These are phyloP conservation scores for Achroia grisella DNA, from an alignment of 1,140 invertebrate species.

Conservation along the genomic window DNA sequence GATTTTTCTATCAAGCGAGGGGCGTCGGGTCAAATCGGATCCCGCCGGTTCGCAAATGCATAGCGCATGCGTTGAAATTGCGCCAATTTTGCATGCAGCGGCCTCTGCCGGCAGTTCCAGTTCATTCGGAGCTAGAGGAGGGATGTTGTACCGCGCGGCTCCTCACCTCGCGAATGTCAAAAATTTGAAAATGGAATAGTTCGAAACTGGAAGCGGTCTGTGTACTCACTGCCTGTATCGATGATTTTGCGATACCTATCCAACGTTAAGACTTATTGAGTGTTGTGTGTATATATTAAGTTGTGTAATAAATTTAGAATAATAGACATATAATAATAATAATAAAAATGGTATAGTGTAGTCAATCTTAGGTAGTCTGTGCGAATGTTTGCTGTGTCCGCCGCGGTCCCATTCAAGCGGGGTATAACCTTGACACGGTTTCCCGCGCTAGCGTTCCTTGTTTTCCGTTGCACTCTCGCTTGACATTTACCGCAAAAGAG, in stretches of 20 bases:
- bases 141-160: slow-evolving; percentile 52
- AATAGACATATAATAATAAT: not conserved
- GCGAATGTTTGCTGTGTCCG: slow-evolving; percentile 45
- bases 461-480: slow-evolving; percentile 62
- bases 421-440: slow-evolving; percentile 65
- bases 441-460: slow-evolving; percentile 63
- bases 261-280: slow-evolving; percentile 15
- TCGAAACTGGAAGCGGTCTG: slow-evolving; percentile 32
- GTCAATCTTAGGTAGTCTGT: slow-evolving; percentile 17
- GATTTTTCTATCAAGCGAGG: slow-evolving; percentile 66
- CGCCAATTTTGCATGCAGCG: slow-evolving; percentile 65
- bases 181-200: slow-evolving; percentile 58
- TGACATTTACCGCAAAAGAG: slow-evolving; percentile 49
- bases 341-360: slow-evolving; percentile 3
- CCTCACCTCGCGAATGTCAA: slow-evolving; percentile 40
- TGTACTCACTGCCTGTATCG: slow-evolving; percentile 6
- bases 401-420: slow-evolving; percentile 45
- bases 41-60: slow-evolving; percentile 51
- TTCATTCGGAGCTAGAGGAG: slow-evolving; percentile 35
- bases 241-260: slow-evolving; percentile 11
- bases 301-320: slow-evolving; percentile 14
- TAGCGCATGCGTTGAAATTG: slow-evolving; percentile 65
- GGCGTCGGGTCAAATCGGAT: slow-evolving; percentile 58
- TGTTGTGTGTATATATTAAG: slow-evolving; percentile 30
- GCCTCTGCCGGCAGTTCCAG: slow-evolving; percentile 60